phyloP scores from a whole-genome alignment of 2,113 vertebrate genomes.

The Nothocercus nigrocapillus region DNA sequence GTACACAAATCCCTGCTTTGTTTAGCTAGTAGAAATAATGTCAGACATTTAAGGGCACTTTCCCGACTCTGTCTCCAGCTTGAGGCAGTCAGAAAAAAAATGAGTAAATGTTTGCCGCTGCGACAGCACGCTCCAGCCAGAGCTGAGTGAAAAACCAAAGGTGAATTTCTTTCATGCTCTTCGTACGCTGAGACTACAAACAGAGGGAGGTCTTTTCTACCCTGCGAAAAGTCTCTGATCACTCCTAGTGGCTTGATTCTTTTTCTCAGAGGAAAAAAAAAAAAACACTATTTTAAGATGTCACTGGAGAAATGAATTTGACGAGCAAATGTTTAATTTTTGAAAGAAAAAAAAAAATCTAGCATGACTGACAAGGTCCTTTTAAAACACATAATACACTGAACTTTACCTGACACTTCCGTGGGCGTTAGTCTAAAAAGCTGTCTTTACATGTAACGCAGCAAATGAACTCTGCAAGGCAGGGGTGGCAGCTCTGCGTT shows the following conservation, averaged over 20 bases:
- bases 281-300: background rate
- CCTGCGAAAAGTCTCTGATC: background rate
- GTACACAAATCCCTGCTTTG: background rate
- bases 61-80: background rate
- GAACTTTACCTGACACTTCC: slow-evolving; percentile 23
- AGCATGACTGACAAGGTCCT: slow-evolving; percentile 32
- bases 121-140: background rate
- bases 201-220: background rate
- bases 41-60: background rate
- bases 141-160: background rate
- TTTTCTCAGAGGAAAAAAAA: slow-evolving; percentile 2
- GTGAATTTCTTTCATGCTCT: background rate
- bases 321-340: slow-evolving; percentile 20
- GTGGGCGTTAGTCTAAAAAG: slow-evolving; percentile 36
- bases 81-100: background rate
- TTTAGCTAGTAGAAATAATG: background rate
- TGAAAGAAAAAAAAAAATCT: background rate
- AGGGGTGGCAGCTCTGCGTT: background rate
- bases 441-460: background rate
- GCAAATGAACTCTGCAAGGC: background rate
- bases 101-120: background rate
- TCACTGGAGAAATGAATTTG: slow-evolving; percentile 3
- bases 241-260: background rate
- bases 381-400: background rate
- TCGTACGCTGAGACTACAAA: background rate